Evolutionary conservation across 2,113 vertebrate species (phyloP), one percentile per base, ranked within the genome.

Genomic region (Pseudois nayaur): DNA sequence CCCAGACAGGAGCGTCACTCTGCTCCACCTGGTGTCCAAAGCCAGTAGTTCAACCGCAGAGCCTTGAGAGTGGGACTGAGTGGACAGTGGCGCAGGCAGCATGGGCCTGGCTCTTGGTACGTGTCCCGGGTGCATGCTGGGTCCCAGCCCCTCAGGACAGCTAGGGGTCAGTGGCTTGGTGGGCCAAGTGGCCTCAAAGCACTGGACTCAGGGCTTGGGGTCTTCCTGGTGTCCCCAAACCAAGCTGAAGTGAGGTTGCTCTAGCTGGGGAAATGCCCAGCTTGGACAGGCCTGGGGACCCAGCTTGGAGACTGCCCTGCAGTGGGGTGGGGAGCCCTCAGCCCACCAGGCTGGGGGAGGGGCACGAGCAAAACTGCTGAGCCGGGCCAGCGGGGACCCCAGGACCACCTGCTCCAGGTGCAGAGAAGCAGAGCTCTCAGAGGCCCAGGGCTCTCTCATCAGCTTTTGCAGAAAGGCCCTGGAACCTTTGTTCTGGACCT

Each of bases 91-190:
- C 11, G 40, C n/a, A 9, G 60, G 45, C 15, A 67, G 54, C 60
- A 1, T 4, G 1, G 25, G 33, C 67, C 45, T 15, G 15, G 27
- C 9, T 4, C 52, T n/a, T 3, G 0, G 50, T 6, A 0, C 10
- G 0, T 27, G 40, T 64, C 91, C 78, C 8, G 48, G 27, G 21
- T 11, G 6, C 2, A 0, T 15, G 7, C 60, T 25, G 64, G 45
- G 7, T 33, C 29, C 5, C 23, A 76, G 48, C 21, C 78, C n/a
- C 59, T 21, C 5, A 0, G 43, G 67, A 52, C 4, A 21, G 17
- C 45, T 6, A 2, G 40, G 50, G 40, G 12, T 64, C 31, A 6
- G 48, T 33, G 15, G 43, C 50, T 48, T 31, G 9, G 48, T 19
- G 52, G 54, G 23, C 27, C 15, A 4, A 16, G 21, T 27, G 19